A percentile compares a stretch with the other conserved stretches of the same genome.
phyloP scores from a whole-genome alignment of 2,888 invertebrate genomes.

The Drosophila diplacantha region DNA sequence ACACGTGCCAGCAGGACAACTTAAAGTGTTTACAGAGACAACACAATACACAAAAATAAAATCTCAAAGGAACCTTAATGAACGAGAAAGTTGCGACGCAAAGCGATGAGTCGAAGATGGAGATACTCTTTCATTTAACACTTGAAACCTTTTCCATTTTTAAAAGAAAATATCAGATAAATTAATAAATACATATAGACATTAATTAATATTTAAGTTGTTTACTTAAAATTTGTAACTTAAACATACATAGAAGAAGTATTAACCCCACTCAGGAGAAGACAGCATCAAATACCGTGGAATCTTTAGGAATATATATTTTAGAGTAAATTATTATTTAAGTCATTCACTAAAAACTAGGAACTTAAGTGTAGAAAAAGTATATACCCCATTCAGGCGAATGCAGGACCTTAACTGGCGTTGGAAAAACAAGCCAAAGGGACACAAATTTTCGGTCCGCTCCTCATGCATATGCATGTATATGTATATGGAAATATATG shows the following conservation, averaged over 20 bases:
- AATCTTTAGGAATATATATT: background rate
- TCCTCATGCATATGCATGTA: slow-evolving; percentile 21
- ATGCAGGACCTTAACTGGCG: background rate
- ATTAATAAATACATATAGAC: background rate
- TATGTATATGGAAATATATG: slow-evolving; percentile 5
- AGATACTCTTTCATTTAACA: background rate
- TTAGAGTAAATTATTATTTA: no score
- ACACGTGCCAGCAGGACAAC: slow-evolving; percentile 18
- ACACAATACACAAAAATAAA: background rate
- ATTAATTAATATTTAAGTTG: background rate
- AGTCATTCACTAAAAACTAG: background rate
- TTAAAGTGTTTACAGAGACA: slow-evolving; percentile 31
- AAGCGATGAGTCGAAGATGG: background rate
- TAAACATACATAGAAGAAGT: no score
- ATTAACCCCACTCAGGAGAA: no score
- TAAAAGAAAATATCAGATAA: background rate
- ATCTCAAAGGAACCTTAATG: background rate
- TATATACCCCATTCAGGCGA: background rate
- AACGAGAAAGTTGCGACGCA: no score
- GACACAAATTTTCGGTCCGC: slow-evolving; percentile 9
- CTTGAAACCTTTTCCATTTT: background rate
- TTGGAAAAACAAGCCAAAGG: background rate
- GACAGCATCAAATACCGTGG: background rate
- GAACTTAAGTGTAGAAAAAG: background rate
- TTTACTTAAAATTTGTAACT: background rate